Evolutionary conservation across 1,140 invertebrate species (phyloP), one percentile per base, ranked within the genome.

Genomic region (Papilio xuthus): DNA sequence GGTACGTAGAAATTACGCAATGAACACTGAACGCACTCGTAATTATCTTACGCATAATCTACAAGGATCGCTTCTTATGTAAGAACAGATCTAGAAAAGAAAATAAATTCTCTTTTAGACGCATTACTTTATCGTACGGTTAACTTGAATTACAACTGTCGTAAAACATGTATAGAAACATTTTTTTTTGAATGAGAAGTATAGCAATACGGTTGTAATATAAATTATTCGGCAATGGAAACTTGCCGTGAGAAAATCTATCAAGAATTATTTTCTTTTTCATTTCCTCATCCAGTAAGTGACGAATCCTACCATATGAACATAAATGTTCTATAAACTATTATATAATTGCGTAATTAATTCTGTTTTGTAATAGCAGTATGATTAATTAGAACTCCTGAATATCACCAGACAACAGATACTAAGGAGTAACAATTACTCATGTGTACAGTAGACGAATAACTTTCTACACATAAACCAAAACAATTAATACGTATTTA

Each of bases 41-140:
- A 67, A 67, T 67, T 67, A 67, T 67, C 60, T 67, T 67, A 67
- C 60, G 60, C 60, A 67, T 28, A 28, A 67, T 67, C 60, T 67
- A 67, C 60, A 67, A 67, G 60, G 60, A 67, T 67, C 0, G 60
- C 4, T 67, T 9, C 50, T 53, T 60, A 67, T 18, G 13, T 28
- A 63, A 63, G 10, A 6, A 67, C 4, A 67, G 26, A 28, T 28
- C 60, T 67, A 67, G 60, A 18, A 67, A 28, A 67, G 26, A 67
- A 28, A 67, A 67, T 67, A 15, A 13, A 15, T 18, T 23, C 10
- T 47, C 2, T 12, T 9, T 28, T 4, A 4, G 23, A n/a, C 56
- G 23, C 23, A 26, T 60, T 60, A 60, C 13, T 60, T 60, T 60
- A 7, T 53, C 7, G 20, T 53, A 53, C 8, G 8, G 7, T 53